Conservation (phyloP, 2,797 vertebrate genomes). For the Menidia menidia region DNA sequence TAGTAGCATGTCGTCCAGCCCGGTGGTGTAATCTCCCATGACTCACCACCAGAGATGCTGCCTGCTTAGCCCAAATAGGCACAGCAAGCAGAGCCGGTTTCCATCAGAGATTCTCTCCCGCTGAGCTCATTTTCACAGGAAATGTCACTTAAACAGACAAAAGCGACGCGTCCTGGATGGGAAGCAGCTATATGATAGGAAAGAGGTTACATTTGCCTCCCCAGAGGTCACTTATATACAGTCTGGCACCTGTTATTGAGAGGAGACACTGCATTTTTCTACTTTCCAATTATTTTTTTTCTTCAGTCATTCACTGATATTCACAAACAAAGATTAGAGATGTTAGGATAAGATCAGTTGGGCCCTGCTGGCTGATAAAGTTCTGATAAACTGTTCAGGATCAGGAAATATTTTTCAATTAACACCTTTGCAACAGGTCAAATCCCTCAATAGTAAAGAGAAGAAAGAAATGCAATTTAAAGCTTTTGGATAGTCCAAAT, state of each 20-base stretch:
- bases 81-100: not conserved
- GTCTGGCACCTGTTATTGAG: too few relatives aligned
- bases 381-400: too few relatives aligned
- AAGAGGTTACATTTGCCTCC: too few relatives aligned
- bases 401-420: not conserved
- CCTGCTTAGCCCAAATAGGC: not conserved
- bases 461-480: not conserved
- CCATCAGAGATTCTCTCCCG: constrained; percentile 11
- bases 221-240: too few relatives aligned
- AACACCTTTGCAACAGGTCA: too few relatives aligned
- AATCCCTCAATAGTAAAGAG: not conserved
- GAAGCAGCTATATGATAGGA: constrained; percentile 3
- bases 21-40: not conserved
- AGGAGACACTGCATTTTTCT: too few relatives aligned
- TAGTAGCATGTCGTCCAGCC: not conserved
- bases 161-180: constrained; percentile 33
- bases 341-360: too few relatives aligned
- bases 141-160: constrained; percentile 38
- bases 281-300: too few relatives aligned
- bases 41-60: constrained; percentile 2
- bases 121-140: constrained; percentile 8
- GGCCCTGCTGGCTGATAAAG: too few relatives aligned
- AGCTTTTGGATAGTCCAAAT: too few relatives aligned
- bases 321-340: too few relatives aligned
- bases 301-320: too few relatives aligned